phyloP scores from a whole-genome alignment of 2,113 vertebrate genomes.

The Bothrops jararaca region DNA sequence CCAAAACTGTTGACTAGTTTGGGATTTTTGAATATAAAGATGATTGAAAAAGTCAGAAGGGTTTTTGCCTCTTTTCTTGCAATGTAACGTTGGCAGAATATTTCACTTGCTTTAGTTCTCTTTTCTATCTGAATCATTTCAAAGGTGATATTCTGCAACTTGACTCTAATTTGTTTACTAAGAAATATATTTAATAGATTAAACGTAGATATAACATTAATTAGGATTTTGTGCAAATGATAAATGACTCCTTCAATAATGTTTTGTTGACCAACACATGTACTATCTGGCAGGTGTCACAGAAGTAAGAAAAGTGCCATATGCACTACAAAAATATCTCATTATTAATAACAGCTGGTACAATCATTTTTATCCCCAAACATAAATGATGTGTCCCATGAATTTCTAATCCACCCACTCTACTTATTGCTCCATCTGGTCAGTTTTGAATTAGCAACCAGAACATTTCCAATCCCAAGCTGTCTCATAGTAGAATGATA shows the following conservation, averaged over 20 bases:
- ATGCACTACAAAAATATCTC: slow-evolving; percentile 24
- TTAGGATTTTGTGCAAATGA: background rate
- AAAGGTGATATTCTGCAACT: fast-evolving
- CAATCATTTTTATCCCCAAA: slow-evolving; percentile 16
- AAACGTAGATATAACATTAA: slow-evolving; percentile 2
- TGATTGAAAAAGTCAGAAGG: background rate
- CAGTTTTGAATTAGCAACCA: slow-evolving; percentile 20
- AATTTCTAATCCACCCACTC: slow-evolving; percentile 35
- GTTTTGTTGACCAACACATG: slow-evolving; percentile 18
- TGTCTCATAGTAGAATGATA: slow-evolving; percentile 34
- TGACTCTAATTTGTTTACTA: fast-evolving
- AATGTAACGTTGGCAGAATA: background rate
- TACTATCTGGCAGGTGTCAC: slow-evolving; percentile 37
- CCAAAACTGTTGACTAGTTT: background rate
- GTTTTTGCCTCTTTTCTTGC: background rate
- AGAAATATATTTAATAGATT: background rate
- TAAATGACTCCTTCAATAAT: background rate
- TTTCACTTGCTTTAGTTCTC: background rate
- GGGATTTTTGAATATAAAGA: background rate
- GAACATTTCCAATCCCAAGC: slow-evolving; percentile 25
- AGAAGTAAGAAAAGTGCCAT: slow-evolving; percentile 30
- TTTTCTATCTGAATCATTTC: background rate
- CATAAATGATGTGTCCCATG: slow-evolving; percentile 28
- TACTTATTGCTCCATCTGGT: slow-evolving; percentile 38
- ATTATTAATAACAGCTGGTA: slow-evolving; percentile 35